Conservation (phyloP, 1,140 invertebrate genomes). For the Coelopa frigida region DNA sequence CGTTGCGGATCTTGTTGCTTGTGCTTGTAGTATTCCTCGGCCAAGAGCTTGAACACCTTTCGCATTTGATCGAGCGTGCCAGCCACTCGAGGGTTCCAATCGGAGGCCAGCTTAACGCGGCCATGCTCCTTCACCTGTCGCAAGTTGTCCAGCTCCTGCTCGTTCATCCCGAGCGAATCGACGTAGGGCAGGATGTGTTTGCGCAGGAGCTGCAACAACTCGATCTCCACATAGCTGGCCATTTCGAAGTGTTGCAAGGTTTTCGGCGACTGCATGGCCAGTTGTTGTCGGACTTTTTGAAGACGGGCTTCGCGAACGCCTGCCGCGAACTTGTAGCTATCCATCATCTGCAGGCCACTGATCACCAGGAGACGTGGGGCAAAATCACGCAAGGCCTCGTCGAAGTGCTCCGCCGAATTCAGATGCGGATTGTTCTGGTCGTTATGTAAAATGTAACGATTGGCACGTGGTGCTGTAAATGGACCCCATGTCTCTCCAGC, state of each 20-base stretch:
- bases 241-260: slow-evolving; percentile 81
- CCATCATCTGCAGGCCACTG: slow-evolving; percentile 85
- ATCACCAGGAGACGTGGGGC: slow-evolving; percentile 70
- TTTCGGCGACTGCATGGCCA: slow-evolving; percentile 51
- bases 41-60: slow-evolving; percentile 56
- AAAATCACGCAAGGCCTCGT: slow-evolving; percentile 55
- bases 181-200: slow-evolving; percentile 65
- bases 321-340: slow-evolving; percentile 68
- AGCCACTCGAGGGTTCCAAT: slow-evolving; percentile 73
- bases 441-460: slow-evolving; percentile 82
- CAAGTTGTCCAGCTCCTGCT: slow-evolving; percentile 77
- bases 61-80: slow-evolving; percentile 79
- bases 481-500: slow-evolving; percentile 69
- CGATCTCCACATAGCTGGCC: slow-evolving; percentile 73
- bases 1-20: slow-evolving; percentile 11
- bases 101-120: slow-evolving; percentile 65
- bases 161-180: slow-evolving; percentile 87
- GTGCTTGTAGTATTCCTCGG: slow-evolving; percentile 31
- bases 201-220: slow-evolving; percentile 59
- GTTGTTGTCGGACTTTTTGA: slow-evolving; percentile 59
- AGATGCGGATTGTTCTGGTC: slow-evolving; percentile 73
- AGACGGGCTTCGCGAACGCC: slow-evolving; percentile 59
- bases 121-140: slow-evolving; percentile 61
- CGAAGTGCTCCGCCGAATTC: slow-evolving; percentile 65
- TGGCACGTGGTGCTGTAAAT: slow-evolving; percentile 68